These are phyloP conservation scores for Caenorhabditis drosophilae DNA, from an alignment of 2,888 invertebrate genomes.

Conservation along the genomic window DNA sequence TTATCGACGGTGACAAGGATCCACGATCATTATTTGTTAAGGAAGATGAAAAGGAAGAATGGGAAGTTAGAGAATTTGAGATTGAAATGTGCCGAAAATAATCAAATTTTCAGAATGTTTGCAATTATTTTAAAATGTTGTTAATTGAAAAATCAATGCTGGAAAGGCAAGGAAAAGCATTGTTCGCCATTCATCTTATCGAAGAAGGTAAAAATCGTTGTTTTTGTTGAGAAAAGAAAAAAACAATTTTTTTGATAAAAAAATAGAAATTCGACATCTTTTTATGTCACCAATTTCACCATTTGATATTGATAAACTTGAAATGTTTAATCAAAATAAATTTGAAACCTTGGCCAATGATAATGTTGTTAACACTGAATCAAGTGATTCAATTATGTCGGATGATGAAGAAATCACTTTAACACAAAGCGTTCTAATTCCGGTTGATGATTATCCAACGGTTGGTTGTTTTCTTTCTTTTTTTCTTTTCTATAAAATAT, in stretches of 20 bases:
- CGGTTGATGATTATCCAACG: constrained; percentile 98
- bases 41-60: constrained; percentile 4
- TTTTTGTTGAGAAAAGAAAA: background rate
- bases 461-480: constrained; percentile 76
- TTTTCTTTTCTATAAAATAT: too few relatives aligned
- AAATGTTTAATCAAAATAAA: constrained; percentile 21
- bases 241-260: constrained; percentile 8
- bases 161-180: constrained; percentile 18
- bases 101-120: constrained; percentile 10
- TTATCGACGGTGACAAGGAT: constrained; percentile 15
- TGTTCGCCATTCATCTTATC: constrained; percentile 27
- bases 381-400: constrained; percentile 26
- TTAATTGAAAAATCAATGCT: constrained; percentile 26
- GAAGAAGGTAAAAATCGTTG: constrained; percentile 18
- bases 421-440: constrained; percentile 98
- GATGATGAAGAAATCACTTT: constrained; percentile 78
- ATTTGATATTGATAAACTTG: constrained; percentile 20
- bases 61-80: constrained; percentile 8
- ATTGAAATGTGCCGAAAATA: constrained; percentile 5
- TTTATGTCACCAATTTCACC: constrained; percentile 29
- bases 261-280: constrained; percentile 30
- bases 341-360: too few relatives aligned
- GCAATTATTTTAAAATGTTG: constrained; percentile 21
- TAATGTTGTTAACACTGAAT: constrained; percentile 8
- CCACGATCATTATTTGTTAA: constrained; percentile 4